Evolutionary conservation across 2,113 vertebrate species (phyloP).

Genomic region (Castor canadensis): DNA sequence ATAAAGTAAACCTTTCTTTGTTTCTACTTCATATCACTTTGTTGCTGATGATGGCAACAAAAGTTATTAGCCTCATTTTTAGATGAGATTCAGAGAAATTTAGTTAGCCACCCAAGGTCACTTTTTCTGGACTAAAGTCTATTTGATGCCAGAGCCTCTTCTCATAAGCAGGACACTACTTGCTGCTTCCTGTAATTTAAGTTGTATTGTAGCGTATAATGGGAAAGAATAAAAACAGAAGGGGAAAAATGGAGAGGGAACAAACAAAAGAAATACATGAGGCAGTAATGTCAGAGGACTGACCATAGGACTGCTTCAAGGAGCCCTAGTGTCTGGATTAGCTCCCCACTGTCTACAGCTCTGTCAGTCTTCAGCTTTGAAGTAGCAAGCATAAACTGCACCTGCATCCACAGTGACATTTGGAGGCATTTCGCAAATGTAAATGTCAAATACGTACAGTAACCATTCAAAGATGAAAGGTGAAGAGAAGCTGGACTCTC

Average conservation of each 20-base stretch:
- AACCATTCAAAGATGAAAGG: slow-evolving; percentile 25
- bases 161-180: background rate
- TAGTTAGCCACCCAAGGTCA: background rate
- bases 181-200: slow-evolving; percentile 14
- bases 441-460: slow-evolving; percentile 36
- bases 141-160: background rate
- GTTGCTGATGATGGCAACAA: background rate
- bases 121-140: background rate
- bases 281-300: background rate
- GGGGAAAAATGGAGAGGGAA: background rate
- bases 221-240: background rate
- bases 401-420: background rate
- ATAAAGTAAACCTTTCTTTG: background rate
- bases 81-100: background rate
- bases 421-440: slow-evolving; percentile 57
- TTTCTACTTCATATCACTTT: background rate
- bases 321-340: background rate
- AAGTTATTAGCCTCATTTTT: background rate
- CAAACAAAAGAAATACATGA: background rate
- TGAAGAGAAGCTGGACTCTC: slow-evolving; percentile 8
- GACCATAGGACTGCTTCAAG: background rate
- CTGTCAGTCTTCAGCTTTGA: slow-evolving; percentile 6
- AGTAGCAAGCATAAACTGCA: background rate
- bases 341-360: background rate
- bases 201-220: background rate